phyloP scores from a whole-genome alignment of 2,113 vertebrate species.

The Tetrax tetrax region DNA sequence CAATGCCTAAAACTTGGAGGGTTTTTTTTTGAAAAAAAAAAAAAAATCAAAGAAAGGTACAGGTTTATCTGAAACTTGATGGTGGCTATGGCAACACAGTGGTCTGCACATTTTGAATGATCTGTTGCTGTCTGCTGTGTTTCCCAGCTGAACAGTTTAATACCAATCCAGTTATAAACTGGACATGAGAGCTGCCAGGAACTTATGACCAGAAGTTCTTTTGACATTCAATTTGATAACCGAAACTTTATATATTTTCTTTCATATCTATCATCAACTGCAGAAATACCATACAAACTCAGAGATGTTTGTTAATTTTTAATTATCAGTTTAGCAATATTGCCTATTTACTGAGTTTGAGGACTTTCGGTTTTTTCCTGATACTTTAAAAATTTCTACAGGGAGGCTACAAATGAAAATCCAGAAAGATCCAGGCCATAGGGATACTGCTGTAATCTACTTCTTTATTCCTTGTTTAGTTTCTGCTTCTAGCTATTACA shows the following conservation, averaged over 20 bases:
- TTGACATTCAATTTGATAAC: not conserved
- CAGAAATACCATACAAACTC: not conserved
- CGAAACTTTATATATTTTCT: not conserved
- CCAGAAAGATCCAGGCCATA: not conserved
- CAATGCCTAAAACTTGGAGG: not conserved
- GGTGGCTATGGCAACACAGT: not conserved
- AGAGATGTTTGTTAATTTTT: not conserved
- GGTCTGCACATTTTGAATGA: not conserved
- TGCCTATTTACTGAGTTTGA: not conserved
- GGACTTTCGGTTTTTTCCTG: not conserved
- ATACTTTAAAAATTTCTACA: not conserved
- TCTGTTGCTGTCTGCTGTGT: not conserved
- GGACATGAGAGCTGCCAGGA: not conserved
- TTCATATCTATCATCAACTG: not conserved
- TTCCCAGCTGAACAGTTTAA: not conserved
- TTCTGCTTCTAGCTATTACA: not conserved
- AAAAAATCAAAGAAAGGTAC: not conserved
- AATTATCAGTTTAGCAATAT: not conserved
- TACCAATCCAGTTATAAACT: not conserved
- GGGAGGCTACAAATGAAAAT: not conserved
- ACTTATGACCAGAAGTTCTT: not conserved
- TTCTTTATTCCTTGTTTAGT: not conserved
- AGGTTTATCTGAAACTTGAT: not conserved
- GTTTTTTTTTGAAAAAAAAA: not conserved
- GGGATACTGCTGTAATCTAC: not conserved